A percentile compares a stretch with the other conserved stretches of the same genome.
phyloP scores from a whole-genome alignment of 1,140 invertebrate species.

The Lerema accius region DNA sequence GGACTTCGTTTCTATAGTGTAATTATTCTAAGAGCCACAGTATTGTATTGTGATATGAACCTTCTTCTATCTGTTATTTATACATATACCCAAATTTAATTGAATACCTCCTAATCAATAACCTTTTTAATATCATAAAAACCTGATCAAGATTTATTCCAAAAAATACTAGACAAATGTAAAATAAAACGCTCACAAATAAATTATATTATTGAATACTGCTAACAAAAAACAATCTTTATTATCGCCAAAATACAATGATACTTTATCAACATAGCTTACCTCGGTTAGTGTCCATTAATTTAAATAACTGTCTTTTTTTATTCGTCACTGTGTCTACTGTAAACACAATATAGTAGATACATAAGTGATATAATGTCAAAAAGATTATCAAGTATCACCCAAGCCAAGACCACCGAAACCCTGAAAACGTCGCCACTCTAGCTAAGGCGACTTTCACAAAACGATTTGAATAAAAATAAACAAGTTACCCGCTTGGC shows the following conservation, averaged over 20 bases:
- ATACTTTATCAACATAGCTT: neutral
- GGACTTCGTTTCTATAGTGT: too few species aligned
- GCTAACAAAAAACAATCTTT: neutral
- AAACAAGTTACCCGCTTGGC: slow-evolving; percentile 12
- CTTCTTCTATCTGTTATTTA: neutral
- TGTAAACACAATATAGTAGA: too few species aligned
- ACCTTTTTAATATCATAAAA: too few species aligned
- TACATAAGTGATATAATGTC: neutral
- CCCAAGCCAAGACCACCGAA: neutral
- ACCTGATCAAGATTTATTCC: too few species aligned
- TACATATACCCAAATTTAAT: neutral
- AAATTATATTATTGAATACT: neutral
- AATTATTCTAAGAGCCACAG: slow-evolving; percentile 3
- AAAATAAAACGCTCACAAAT: neutral
- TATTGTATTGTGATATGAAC: neutral
- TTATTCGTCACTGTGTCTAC: neutral
- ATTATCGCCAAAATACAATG: neutral
- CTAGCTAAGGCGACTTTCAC: slow-evolving; percentile 9
- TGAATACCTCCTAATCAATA: too few species aligned
- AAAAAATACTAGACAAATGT: too few species aligned
- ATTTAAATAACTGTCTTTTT: neutral
- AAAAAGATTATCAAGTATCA: slow-evolving; percentile 1
- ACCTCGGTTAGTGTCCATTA: neutral
- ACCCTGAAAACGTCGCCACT: slow-evolving; percentile 16
- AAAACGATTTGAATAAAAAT: slow-evolving; percentile 21